Percentiles rank a stretch among this genome's conserved stretches.
Evolutionary conservation across 2,113 vertebrate genomes (phyloP).

Genomic region (Brachyhypopomus gauderio): DNA sequence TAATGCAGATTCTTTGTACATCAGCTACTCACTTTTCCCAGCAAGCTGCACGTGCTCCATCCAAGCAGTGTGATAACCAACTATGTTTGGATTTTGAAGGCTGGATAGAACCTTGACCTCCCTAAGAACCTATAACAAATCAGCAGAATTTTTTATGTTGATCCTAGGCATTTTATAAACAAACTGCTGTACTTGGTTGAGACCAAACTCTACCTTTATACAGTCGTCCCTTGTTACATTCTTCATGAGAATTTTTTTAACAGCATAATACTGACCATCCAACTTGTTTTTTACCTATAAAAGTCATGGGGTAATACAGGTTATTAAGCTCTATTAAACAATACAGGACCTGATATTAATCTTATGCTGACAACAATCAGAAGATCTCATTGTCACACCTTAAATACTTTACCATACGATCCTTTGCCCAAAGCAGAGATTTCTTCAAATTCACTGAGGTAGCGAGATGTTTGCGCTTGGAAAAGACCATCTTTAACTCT

Average conservation of each 20-base stretch:
- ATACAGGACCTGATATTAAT: neutral
- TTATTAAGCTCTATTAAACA: neutral
- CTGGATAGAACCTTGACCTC: slow-evolving; percentile 95
- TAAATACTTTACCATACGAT: slow-evolving; percentile 92
- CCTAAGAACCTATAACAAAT: slow-evolving; percentile 81
- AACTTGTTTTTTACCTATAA: slow-evolving; percentile 93
- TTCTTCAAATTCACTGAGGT: slow-evolving; percentile 95
- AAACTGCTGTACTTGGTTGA: neutral
- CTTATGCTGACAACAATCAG: neutral
- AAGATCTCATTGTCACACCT: slow-evolving; percentile 73
- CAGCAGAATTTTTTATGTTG: neutral
- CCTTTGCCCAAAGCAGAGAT: slow-evolving; percentile 86
- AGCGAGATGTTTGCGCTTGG: slow-evolving; percentile 91
- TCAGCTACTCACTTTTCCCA: slow-evolving; percentile 55
- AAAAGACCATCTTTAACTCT: slow-evolving; percentile 85
- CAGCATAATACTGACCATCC: slow-evolving; percentile 91
- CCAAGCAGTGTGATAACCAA: slow-evolving; percentile 98
- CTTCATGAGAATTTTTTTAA: slow-evolving; percentile 96
- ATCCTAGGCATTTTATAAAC: neutral
- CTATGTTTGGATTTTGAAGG: slow-evolving; percentile 87
- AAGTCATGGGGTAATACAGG: neutral
- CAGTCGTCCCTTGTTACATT: slow-evolving; percentile 89
- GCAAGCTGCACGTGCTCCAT: slow-evolving; percentile 89
- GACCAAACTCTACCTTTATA: slow-evolving; percentile 82
- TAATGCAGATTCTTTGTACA: neutral